A percentile compares a stretch with the other conserved stretches of the same genome.
Evolutionary conservation across 2,888 invertebrate genomes (phyloP).

Genomic region (Cataglyphis altisquamis): DNA sequence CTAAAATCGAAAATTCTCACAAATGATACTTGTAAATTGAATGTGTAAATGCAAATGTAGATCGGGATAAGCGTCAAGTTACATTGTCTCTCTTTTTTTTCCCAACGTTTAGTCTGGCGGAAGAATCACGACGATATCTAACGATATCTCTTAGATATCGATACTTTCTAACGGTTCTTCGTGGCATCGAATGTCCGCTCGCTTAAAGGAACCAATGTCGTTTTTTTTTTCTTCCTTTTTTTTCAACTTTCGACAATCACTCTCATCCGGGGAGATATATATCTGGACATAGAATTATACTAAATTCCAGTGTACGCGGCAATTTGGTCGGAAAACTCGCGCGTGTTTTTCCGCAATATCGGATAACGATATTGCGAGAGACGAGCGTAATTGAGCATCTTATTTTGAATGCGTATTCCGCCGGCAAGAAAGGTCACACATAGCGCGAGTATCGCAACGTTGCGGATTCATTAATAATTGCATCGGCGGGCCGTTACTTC

Average conservation of each 20-base stretch:
- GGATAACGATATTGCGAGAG: slow-evolving; percentile 19
- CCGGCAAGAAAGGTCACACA: slow-evolving; percentile 61
- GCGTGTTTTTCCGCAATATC: slow-evolving; percentile 17
- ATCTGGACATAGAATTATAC: background rate
- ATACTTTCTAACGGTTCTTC: slow-evolving; percentile 36
- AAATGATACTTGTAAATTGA: background rate
- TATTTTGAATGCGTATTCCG: slow-evolving; percentile 31
- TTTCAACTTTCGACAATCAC: background rate
- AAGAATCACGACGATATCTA: slow-evolving; percentile 20
- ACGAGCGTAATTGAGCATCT: slow-evolving; percentile 17
- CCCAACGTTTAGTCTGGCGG: background rate
- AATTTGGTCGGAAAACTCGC: background rate
- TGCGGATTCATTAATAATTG: slow-evolving; percentile 69
- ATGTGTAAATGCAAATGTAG: background rate
- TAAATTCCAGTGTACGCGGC: background rate
- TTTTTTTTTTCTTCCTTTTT: background rate
- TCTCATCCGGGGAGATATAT: background rate
- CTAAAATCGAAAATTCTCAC: slow-evolving; percentile 18
- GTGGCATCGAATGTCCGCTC: background rate
- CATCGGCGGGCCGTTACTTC: slow-evolving; percentile 61
- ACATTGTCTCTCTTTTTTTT: background rate
- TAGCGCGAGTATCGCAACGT: slow-evolving; percentile 52
- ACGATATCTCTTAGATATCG: slow-evolving; percentile 35
- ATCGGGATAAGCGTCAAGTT: slow-evolving; percentile 11
- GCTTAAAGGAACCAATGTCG: background rate